Percentiles rank a stretch among this genome's conserved stretches.
Evolutionary conservation across 2,888 invertebrate species (phyloP).

Genomic region (Archips xylosteana): DNA sequence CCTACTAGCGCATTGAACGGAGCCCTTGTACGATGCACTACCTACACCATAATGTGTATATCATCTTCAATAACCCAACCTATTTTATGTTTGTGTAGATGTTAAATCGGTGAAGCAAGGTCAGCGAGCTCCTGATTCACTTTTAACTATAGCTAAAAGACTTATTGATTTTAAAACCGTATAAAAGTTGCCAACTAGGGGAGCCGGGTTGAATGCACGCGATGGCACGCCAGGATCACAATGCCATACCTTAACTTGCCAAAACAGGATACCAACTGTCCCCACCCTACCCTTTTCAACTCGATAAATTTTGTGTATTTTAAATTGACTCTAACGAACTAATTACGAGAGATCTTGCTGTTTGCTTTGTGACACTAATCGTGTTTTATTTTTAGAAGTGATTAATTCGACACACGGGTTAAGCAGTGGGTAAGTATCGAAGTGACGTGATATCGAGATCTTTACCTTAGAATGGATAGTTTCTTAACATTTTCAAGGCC

Average conservation of each 20-base stretch:
- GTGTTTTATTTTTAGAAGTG: conserved; percentile 38
- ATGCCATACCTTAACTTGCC: conserved; percentile 61
- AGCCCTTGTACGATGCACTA: too few species aligned
- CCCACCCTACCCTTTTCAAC: conserved; percentile 26
- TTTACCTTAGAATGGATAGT: conserved; percentile 13
- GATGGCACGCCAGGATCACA: conserved; percentile 58
- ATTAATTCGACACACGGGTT: conserved; percentile 23
- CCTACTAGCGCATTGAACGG: too few species aligned
- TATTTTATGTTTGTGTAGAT: not conserved
- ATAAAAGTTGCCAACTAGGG: conserved; percentile 63
- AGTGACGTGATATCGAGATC: not conserved
- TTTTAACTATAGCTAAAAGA: conserved; percentile 37
- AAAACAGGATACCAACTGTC: conserved; percentile 69
- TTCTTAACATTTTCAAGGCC: not conserved
- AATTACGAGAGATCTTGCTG: conserved; percentile 1
- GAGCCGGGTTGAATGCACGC: conserved; percentile 76
- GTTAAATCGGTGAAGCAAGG: conserved; percentile 1
- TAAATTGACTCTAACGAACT: not conserved
- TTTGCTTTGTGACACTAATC: conserved; percentile 29
- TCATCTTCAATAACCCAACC: not conserved
- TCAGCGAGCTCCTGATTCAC: conserved; percentile 1
- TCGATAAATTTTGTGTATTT: not conserved
- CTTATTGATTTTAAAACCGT: conserved; percentile 80
- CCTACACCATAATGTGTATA: not conserved
- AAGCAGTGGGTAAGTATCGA: conserved; percentile 24